Evolutionary conservation across 30 jellyfish, hydroid and myxozoan species (phyloP), one percentile per base, ranked within the genome.

Genomic region (Pseudorhiza aurosa): DNA sequence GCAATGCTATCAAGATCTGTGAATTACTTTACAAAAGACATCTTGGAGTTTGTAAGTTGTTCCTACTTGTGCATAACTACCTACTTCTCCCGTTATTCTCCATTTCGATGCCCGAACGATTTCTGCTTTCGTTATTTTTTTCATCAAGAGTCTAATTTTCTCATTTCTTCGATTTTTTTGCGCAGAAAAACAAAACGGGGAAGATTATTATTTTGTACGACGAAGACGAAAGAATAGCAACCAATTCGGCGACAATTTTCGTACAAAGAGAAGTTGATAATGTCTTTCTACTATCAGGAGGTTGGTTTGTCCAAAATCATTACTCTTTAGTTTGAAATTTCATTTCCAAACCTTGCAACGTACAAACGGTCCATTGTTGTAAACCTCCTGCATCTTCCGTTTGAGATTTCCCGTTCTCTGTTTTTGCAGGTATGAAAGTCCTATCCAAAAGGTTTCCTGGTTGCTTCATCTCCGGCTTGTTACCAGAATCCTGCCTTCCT

Each of bases 251-350:
- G 2, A 94, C 99, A 12, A 95, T 88, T 8, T 88, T 94, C 29
- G 96, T 87, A 2, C 97, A 94, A 37, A 67, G 97, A 60, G 99
- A 94, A 24, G 91, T 94, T 18, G 99, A 94, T 22, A 94, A 94
- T 83, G 97, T 94, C 29, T 88, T 94, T 31, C 57, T 94, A 89
- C 74, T 94, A 31, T 94, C 99, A 35, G 99, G 99, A 62, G 99
- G 99, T 94, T 28, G 19, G 97, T 30, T n/a, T n/a, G n/a, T n/a
- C n/a, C n/a, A n/a, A n/a, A n/a, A n/a, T n/a, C 7, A 1, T 42
- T 43, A 2, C 27, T 68, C 8, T 27, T 4, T 37, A 39, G 3
- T 21, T 36, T 9, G 39, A 7, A 8, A 39, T 17, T n/a, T n/a
- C n/a, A n/a, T n/a, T n/a, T n/a, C n/a, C n/a, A n/a, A n/a, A n/a